These are phyloP conservation scores for Helicoverpa zea DNA, from an alignment of 1,140 invertebrate genomes.

Conservation along the genomic window DNA sequence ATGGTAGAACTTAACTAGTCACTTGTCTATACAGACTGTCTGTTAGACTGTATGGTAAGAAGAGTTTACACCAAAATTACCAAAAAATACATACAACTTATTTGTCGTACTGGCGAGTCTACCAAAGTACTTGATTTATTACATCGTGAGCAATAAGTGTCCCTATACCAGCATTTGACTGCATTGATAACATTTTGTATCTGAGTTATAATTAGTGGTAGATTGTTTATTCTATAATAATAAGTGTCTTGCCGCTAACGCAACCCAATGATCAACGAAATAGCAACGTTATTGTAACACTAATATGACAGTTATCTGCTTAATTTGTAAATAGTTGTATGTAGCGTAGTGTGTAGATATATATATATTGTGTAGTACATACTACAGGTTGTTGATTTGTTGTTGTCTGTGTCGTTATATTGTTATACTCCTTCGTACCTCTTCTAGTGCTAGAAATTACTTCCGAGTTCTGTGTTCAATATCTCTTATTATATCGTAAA, in stretches of 20 bases:
- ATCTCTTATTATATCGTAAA: not conserved
- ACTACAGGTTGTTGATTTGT: conserved; percentile 4
- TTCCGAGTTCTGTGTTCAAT: not conserved
- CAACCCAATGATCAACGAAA: not conserved
- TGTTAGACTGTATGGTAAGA: too few relatives aligned
- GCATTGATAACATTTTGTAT: not conserved
- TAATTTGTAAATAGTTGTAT: not conserved
- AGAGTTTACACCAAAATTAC: too few relatives aligned
- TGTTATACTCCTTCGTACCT: conserved; percentile 5
- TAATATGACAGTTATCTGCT: not conserved
- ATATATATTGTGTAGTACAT: not conserved
- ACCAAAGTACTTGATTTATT: not conserved
- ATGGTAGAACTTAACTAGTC: too few relatives aligned
- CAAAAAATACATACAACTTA: too few relatives aligned
- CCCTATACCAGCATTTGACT: not conserved
- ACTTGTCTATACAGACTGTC: too few relatives aligned
- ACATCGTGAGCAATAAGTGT: not conserved
- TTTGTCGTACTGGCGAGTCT: too few relatives aligned
- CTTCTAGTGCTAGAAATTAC: not conserved
- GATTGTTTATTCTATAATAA: not conserved
- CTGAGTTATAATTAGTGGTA: not conserved
- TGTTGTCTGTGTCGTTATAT: conserved; percentile 33
- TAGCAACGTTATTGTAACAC: not conserved
- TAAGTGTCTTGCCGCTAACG: not conserved
- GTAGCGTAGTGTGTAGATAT: not conserved